Evolutionary conservation across 2,797 vertebrate species (phyloP), one percentile per base, ranked within the genome.

Genomic region (Lepilemur septentrionalis): DNA sequence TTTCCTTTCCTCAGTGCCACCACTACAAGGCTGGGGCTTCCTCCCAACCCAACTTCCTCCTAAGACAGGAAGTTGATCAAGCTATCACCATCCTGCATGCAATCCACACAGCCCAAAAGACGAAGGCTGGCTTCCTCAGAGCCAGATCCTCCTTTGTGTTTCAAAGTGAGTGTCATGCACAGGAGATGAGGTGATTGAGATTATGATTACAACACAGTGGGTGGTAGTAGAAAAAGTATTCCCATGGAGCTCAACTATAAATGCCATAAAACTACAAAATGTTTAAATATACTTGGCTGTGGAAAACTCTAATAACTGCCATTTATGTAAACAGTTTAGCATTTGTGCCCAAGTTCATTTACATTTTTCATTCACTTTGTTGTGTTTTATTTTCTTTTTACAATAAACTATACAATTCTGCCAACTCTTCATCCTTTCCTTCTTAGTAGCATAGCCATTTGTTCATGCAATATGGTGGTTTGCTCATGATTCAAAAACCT

Each of bases 31-130:
- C 63, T 87, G 43, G 90, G 89, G 43, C 3, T 10, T 9, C 15
- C 30, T 61, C 6, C 63, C 17, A 22, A 55, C 41, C 73, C 73
- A 52, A 72, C 93, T 97, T 96, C 91, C 97, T 97, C 57, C 89
- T 63, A 41, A 78, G 55, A 96, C 46, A 97, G 97, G 91, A 97
- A 97, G 59, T 93, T 94, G 94, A 95, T 93, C 57, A 96, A 94
- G 59, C 28, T 65, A 59, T 93, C 69, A 11, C 69, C 69, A 75
- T 86, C 83, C 89, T 85, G 79, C 61, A 22, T 67, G 93, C 79
- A 95, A 82, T 96, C 93, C 87, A 14, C 61, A 61, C 22, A 67
- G 87, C 38, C 32, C 22, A 25, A 48, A 22, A 95, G 41, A 57
- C 78, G 85, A 65, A 67, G 73, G 32, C 85, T 17, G 41, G 61